A percentile compares a stretch with the other conserved stretches of the same genome.
Conservation (phyloP, 1,140 invertebrate species). For the Lordiphosa mommai region DNA sequence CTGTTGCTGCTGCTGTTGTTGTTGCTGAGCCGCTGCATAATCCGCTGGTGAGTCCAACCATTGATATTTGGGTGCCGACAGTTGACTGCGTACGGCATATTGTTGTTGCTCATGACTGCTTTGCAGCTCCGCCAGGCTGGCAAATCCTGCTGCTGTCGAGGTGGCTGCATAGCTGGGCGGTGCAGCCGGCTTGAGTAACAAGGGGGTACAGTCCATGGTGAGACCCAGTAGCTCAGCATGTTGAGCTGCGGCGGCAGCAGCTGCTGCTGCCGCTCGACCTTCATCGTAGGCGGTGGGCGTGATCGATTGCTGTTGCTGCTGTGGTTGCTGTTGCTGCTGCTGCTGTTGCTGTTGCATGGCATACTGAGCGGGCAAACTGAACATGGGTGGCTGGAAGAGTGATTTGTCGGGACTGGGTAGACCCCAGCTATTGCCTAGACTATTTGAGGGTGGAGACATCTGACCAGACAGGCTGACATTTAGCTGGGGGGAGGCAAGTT, state of each 20-base stretch:
- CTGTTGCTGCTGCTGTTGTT: slow-evolving; percentile 40
- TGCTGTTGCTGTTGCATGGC: slow-evolving; percentile 58
- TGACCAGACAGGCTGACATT: slow-evolving; percentile 72
- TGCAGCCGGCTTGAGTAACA: slow-evolving; percentile 80
- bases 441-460: slow-evolving; percentile 80
- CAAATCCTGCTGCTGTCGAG: slow-evolving; percentile 44
- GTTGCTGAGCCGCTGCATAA: slow-evolving; percentile 47
- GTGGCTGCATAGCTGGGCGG: slow-evolving; percentile 80
- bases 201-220: slow-evolving; percentile 81
- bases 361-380: slow-evolving; percentile 80
- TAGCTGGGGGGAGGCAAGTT: slow-evolving; percentile 70
- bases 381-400: slow-evolving; percentile 82
- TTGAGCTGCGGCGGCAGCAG: slow-evolving; percentile 48
- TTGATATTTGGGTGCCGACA: slow-evolving; percentile 82
- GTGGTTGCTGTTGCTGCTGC: slow-evolving; percentile 59
- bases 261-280: slow-evolving; percentile 44
- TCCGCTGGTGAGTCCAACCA: slow-evolving; percentile 82
- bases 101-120: slow-evolving; percentile 62
- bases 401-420: slow-evolving; percentile 84
- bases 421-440: slow-evolving; percentile 80
- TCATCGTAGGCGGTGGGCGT: slow-evolving; percentile 76
- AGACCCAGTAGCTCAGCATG: slow-evolving; percentile 83
- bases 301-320: slow-evolving; percentile 57
- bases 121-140: slow-evolving; percentile 65
- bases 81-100: slow-evolving; percentile 64